phyloP scores from a whole-genome alignment of 2,113 vertebrate genomes.

The Daboia siamensis region DNA sequence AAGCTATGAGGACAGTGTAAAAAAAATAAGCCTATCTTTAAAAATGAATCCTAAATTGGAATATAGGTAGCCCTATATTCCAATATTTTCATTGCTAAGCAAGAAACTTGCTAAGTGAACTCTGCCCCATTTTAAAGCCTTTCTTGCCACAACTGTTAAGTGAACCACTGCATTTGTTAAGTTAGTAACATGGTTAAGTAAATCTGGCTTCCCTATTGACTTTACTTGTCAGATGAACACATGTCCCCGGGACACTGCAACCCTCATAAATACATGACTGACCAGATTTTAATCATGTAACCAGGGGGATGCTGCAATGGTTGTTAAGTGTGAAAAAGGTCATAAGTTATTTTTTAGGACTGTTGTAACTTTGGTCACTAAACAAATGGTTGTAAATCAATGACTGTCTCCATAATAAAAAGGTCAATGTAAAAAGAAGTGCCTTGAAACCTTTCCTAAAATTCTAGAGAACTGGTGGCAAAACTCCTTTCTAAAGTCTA shows the following conservation, averaged over 20 bases:
- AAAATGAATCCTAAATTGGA: neutral
- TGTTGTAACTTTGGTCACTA: neutral
- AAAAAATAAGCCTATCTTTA: neutral
- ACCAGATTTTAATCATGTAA: neutral
- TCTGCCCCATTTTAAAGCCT: too few species aligned
- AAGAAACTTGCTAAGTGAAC: neutral
- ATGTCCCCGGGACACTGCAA: neutral
- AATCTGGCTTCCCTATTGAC: neutral
- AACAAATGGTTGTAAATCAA: neutral
- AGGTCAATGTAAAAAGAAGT: neutral
- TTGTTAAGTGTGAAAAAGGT: neutral
- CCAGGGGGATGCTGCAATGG: neutral
- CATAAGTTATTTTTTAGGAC: neutral
- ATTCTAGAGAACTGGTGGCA: neutral
- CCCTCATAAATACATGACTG: neutral
- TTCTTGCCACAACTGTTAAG: neutral
- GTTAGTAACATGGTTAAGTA: neutral
- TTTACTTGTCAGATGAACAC: neutral
- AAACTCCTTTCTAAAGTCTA: neutral
- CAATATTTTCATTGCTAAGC: neutral
- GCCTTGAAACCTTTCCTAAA: neutral
- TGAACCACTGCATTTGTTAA: neutral
- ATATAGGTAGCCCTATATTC: neutral
- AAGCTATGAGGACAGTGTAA: neutral
- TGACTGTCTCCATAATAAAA: neutral